Conservation (phyloP, 2,113 vertebrate genomes). For the Centrocercus urophasianus region DNA sequence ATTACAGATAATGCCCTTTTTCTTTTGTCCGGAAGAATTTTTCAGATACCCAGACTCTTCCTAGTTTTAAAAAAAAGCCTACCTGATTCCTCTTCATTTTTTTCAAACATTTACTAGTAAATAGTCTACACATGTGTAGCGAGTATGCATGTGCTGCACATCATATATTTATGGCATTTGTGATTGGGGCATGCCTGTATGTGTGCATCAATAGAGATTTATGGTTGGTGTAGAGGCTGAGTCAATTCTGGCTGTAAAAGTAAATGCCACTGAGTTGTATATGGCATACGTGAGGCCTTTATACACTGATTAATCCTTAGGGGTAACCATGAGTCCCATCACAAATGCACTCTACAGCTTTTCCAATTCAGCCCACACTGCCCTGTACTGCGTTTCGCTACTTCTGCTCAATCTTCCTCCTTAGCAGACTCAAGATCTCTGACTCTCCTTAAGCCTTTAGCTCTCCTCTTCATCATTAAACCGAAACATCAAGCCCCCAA, state of each 20-base stretch:
- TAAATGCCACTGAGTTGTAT: neutral
- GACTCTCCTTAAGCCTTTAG: neutral
- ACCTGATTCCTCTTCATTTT: neutral
- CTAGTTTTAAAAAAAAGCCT: conserved; percentile 31
- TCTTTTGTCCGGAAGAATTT: conserved; percentile 84
- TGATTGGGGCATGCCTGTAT: neutral
- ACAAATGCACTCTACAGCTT: neutral
- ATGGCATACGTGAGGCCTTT: neutral
- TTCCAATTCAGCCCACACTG: neutral
- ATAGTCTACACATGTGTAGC: accelerated
- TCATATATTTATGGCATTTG: accelerated
- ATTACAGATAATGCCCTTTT: conserved; percentile 87
- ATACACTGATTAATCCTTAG: neutral
- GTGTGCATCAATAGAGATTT: neutral
- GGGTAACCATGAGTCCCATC: neutral
- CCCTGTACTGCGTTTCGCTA: neutral
- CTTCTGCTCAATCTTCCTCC: neutral
- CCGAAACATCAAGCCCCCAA: neutral
- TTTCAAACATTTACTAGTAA: neutral
- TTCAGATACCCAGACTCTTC: conserved; percentile 68
- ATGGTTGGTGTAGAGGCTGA: neutral
- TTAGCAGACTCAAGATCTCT: neutral
- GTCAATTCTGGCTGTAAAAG: neutral
- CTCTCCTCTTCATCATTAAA: neutral
- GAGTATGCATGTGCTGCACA: no score